Evolutionary conservation across 1,140 invertebrate species (phyloP).

Genomic region (Spodoptera frugiperda): DNA sequence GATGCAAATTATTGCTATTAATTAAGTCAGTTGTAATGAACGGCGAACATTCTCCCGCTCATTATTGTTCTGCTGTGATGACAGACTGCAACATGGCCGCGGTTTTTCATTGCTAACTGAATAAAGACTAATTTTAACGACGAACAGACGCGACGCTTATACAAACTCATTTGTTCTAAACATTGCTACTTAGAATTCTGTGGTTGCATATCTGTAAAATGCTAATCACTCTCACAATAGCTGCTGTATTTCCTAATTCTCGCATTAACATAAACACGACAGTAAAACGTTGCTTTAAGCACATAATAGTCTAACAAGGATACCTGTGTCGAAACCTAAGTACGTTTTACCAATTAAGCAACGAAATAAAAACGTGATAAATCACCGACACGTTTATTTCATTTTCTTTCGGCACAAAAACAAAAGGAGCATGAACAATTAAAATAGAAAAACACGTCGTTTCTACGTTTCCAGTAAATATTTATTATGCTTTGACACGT

Average conservation of each 20-base stretch:
- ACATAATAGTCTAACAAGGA: slow-evolving; percentile 10
- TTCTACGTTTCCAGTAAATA: slow-evolving; percentile 27
- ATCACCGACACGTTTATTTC: not conserved
- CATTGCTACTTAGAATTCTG: too few relatives aligned
- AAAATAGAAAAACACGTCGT: slow-evolving; percentile 18
- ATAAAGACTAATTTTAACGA: slow-evolving; percentile 15
- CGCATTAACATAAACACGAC: not conserved
- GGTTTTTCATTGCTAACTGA: slow-evolving; percentile 18
- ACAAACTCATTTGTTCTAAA: not conserved
- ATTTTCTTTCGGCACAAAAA: slow-evolving; percentile 12
- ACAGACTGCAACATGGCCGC: slow-evolving; percentile 28
- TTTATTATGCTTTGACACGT: slow-evolving; percentile 34
- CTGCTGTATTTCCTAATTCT: not conserved
- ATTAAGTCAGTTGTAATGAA: slow-evolving; percentile 32
- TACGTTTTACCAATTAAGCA: not conserved
- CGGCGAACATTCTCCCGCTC: not conserved
- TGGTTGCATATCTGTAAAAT: too few relatives aligned
- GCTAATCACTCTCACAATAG: not conserved
- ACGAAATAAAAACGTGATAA: slow-evolving; percentile 10
- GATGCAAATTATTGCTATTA: slow-evolving; percentile 10
- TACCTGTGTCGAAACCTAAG: not conserved
- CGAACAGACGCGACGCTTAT: not conserved
- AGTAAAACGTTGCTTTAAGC: slow-evolving; percentile 13
- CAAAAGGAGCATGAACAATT: slow-evolving; percentile 29
- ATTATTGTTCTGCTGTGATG: slow-evolving; percentile 34